phyloP scores from a whole-genome alignment of 2,888 invertebrate genomes.

The Trichopoda pennipes region DNA sequence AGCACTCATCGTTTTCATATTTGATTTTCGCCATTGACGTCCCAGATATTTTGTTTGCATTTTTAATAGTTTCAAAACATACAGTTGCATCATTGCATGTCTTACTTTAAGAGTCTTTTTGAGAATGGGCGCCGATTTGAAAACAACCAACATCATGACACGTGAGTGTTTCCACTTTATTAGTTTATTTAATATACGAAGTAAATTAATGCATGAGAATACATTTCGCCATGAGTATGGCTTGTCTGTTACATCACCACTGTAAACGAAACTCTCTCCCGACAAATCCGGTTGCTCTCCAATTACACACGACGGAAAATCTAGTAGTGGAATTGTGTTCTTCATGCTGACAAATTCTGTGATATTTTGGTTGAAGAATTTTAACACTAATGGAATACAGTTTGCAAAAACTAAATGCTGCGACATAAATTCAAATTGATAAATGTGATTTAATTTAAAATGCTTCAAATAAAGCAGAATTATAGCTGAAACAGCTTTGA shows the following conservation, averaged over 20 bases:
- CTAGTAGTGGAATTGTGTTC: slow-evolving; percentile 94
- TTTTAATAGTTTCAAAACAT: slow-evolving; percentile 97
- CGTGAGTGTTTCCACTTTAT: slow-evolving; percentile 99
- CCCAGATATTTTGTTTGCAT: slow-evolving; percentile 99
- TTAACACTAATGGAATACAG: slow-evolving; percentile 98
- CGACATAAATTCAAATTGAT: slow-evolving; percentile 99
- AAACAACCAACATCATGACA: slow-evolving; percentile 99
- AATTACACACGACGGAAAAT: slow-evolving; percentile 97
- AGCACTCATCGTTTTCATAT: slow-evolving; percentile 99
- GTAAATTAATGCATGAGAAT: slow-evolving; percentile 97
- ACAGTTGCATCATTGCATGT: slow-evolving; percentile 98
- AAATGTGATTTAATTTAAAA: slow-evolving; percentile 97
- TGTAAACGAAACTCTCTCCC: slow-evolving; percentile 93
- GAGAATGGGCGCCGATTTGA: slow-evolving; percentile 99
- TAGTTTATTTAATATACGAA: slow-evolving; percentile 97
- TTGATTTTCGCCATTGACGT: slow-evolving; percentile 98
- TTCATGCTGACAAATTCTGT: slow-evolving; percentile 96
- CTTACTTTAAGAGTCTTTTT: slow-evolving; percentile 97
- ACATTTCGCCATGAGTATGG: slow-evolving; percentile 98
- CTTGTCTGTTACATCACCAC: slow-evolving; percentile 85
- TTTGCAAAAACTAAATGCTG: slow-evolving; percentile 99
- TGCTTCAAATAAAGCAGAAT: slow-evolving; percentile 96
- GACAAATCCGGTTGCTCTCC: slow-evolving; percentile 97
- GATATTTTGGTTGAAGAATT: slow-evolving; percentile 99
- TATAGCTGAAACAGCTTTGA: slow-evolving; percentile 96